Base-by-base conservation (phyloP, 2,113 vertebrate species). In the Colossoma macropomum region DNA sequence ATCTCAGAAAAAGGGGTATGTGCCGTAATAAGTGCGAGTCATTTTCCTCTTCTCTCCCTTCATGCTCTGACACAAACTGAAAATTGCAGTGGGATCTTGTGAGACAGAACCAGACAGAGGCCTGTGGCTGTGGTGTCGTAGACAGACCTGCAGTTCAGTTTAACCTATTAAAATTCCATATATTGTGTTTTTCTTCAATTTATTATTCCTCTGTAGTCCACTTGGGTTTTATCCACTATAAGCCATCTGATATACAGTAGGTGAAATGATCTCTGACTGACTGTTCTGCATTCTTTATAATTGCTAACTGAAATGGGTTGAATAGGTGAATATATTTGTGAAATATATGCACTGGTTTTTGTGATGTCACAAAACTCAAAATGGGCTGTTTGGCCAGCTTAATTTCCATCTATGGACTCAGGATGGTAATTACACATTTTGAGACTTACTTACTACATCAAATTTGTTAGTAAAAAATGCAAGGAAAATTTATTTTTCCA, bases 1-100 rank as follows among this genome's bases (percentile, higher is more conserved):
- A 76, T 72, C 75, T 77, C 75, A 88, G 75, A 92, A 84, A 91
- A 92, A 89, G 88, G 82, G 56, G 63, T 63, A 11, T 69, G 50
- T 48, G 74, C 56, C 21, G n/a, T 45, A 72, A 27, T 74, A 54
- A 59, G 45, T 63, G 45, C 56, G 81, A 79, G 72, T 65, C 17
- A 59, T 74, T 79, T 65, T 27, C 48, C 63, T 74, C 9, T 79
- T 52, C 59, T 45, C 50, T 73, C 56, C 32, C 25, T 15, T 52
- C 0, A 13, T 21, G 28, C 75, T 83, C 28, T 71, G 30, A 68
- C 27, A 52, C 10, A 52, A 63, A 38, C 25, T 25, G 34, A 25
- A 77, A 19, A 17, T 41, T 23, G 52, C n/a, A 66, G 23, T 60
- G 30, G 1, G 23, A 59, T 13, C 48, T 50, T n/a, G 34, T 13